Base-by-base conservation (phyloP, 2,888 invertebrate species). In the Drosophila stalkeri region DNA sequence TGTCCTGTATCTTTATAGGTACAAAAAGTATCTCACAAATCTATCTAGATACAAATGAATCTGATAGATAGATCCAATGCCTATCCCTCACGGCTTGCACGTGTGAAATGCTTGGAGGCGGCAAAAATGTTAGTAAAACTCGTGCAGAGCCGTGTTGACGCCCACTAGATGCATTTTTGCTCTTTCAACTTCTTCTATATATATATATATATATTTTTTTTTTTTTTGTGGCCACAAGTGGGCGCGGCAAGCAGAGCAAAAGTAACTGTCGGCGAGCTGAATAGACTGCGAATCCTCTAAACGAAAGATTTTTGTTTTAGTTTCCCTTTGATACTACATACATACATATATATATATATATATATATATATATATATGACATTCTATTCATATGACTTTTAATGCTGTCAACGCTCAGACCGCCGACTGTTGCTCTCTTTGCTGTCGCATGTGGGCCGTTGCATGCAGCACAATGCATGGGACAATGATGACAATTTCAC, bases 401-500 rank as follows among this genome's bases (percentile, higher is more conserved):
- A 74, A 88, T 88, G 77, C 82, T 89, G 89, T 89, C 89, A 89
- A 70, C 89, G 79, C 74, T 27, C 39, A 65, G 79, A 77, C 83
- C 70, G 76, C 78, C 78, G 71, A 81, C 82, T 62, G 83, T 49
- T 77, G 82, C 75, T 80, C 79, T 80, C 71, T 88, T 82, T 82
- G 69, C 75, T 62, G 60, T 72, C 74, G 77, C 76, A 75, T 78
- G 85, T 72, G 76, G 80, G 77, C 77, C 75, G 66, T 71, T 71
- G 66, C 76, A 57, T 20, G 57, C n/a, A 27, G 52, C 68, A 86
- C 85, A 82, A 85, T 79, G 76, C 65, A 14, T 8, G 5, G 23
- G n/a, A 89, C 89, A 90, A 90, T 83, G 80, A 76, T 82, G 90
- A 87, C 90, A 90, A 91, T 91, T 91, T 91, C 89, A 91, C 90